A percentile compares a stretch with the other conserved stretches of the same genome.
These are phyloP conservation scores for Agonopterix arenella DNA, from an alignment of 2,888 invertebrate species.

Conservation along the genomic window DNA sequence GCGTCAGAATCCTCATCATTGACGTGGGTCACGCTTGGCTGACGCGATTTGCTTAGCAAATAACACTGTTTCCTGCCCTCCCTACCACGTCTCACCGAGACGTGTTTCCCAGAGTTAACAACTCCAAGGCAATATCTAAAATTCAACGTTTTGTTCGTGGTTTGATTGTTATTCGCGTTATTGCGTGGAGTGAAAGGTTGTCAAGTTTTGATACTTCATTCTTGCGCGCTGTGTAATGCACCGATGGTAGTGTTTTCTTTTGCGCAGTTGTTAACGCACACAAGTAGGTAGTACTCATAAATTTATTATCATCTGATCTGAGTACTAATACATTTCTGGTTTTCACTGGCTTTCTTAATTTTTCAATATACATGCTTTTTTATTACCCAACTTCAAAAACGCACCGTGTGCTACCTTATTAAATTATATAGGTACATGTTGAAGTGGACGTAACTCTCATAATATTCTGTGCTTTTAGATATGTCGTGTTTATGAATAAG, in stretches of 20 bases:
- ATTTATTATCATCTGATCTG: not conserved
- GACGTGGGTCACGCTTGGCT: conserved; percentile 46
- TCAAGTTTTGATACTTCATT: conserved; percentile 1
- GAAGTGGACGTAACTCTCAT: not conserved
- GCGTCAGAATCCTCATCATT: conserved; percentile 33
- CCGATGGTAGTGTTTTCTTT: not conserved
- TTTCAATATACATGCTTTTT: not conserved
- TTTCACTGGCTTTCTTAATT: conserved; percentile 1
- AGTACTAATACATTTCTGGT: not conserved
- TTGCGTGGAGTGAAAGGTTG: conserved; percentile 1
- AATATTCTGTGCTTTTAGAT: not conserved
- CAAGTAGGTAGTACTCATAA: too few species aligned
- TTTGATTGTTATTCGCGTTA: too few species aligned
- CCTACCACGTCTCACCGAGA: conserved; percentile 9
- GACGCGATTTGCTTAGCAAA: conserved; percentile 58
- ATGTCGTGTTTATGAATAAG: not conserved
- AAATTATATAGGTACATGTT: not conserved
- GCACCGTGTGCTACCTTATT: not conserved
- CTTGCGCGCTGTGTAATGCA: not conserved
- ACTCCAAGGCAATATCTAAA: not conserved
- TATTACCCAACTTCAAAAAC: not conserved
- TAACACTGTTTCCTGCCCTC: conserved; percentile 39
- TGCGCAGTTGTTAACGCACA: not conserved
- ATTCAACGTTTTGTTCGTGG: too few species aligned
- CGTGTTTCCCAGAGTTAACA: conserved; percentile 15